Percentiles rank a stretch among this genome's conserved stretches.
phyloP scores from a whole-genome alignment of 2,888 invertebrate species.

The Plebejus melissa region DNA sequence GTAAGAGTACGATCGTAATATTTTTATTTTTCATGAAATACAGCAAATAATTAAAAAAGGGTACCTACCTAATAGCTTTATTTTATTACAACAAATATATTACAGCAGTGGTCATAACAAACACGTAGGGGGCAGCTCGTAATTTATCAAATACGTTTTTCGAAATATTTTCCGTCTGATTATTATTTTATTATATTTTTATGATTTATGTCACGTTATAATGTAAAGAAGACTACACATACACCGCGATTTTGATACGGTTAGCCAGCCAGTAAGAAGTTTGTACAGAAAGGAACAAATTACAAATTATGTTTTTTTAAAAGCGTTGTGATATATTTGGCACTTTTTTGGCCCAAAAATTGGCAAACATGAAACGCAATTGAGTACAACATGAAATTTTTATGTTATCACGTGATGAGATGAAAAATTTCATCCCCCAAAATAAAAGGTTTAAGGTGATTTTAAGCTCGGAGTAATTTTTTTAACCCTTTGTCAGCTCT shows the following conservation, averaged over 20 bases:
- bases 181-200: conserved; percentile 21
- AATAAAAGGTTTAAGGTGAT: too few species aligned
- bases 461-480: too few species aligned
- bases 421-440: too few species aligned
- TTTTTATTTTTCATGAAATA: conserved; percentile 11
- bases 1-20: not conserved
- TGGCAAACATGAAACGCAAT: too few species aligned
- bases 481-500: too few species aligned
- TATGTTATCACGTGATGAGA: too few species aligned
- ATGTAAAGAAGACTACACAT: not conserved
- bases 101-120: conserved; percentile 16
- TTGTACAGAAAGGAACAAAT: too few species aligned
- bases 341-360: too few species aligned
- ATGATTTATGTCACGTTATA: conserved; percentile 26
- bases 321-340: too few species aligned
- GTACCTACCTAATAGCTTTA: conserved; percentile 18
- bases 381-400: too few species aligned
- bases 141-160: conserved; percentile 14
- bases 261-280: not conserved
- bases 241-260: not conserved
- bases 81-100: conserved; percentile 14
- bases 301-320: too few species aligned
- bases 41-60: not conserved
- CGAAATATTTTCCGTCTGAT: conserved; percentile 12
- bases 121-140: not conserved